Evolutionary conservation across 2,113 vertebrate species (phyloP).

Genomic region (Morone saxatilis): DNA sequence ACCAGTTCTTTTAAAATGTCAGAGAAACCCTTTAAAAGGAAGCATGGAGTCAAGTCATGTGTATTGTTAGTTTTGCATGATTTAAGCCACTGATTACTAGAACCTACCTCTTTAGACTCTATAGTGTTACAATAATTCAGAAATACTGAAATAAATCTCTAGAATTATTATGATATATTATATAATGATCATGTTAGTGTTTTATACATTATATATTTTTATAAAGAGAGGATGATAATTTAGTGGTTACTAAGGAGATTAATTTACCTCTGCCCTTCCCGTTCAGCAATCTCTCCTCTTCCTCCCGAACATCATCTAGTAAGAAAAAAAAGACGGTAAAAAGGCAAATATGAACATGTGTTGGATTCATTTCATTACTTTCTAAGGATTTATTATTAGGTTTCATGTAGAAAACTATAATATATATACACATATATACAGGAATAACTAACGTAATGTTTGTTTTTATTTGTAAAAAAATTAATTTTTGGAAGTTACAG

Average conservation of each 20-base stretch:
- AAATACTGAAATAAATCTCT: background rate
- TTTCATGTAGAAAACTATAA: no score
- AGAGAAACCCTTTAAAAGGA: background rate
- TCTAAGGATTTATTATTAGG: background rate
- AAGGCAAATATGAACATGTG: background rate
- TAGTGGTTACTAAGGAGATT: background rate
- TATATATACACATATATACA: no score
- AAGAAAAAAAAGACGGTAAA: slow-evolving; percentile 21
- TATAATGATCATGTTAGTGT: background rate
- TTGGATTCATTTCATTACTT: background rate
- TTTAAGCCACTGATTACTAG: background rate
- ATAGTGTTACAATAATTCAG: background rate
- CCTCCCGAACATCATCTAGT: slow-evolving; percentile 89
- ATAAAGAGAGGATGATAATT: background rate
- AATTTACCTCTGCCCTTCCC: slow-evolving; percentile 91
- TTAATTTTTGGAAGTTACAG: background rate
- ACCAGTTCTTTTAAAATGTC: background rate
- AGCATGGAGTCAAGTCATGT: background rate
- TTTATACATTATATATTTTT: no score
- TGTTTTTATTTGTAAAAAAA: background rate
- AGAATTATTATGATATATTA: no score
- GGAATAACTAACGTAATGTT: background rate
- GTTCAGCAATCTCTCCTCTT: slow-evolving; percentile 91
- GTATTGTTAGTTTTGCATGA: background rate
- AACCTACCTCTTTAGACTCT: background rate